Base-by-base conservation (phyloP, 2,797 vertebrate species). In the Discoglossus pictus region DNA sequence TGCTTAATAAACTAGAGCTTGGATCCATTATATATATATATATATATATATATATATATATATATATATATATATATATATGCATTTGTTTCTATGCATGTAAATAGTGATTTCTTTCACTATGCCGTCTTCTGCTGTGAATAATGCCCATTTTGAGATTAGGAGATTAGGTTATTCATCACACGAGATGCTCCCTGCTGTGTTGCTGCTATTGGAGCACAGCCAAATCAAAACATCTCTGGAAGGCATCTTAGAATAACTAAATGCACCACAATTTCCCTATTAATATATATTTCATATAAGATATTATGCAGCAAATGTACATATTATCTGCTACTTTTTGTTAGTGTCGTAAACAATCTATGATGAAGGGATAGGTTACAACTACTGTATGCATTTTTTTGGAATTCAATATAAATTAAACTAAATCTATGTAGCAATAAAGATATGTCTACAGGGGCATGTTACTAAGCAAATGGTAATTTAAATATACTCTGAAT, bases 121-220 rank as follows among this genome's bases (percentile, higher is more conserved):
- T 73, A 78, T 77, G 83, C 83, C 84, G 74, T 88, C 84, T 74
- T 73, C 55, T 83, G 81, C 84, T 87, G 87, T 86, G 86, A 87
- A 88, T 87, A 88, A 86, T 89, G 84, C 86, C 88, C 89, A 89
- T 93, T 92, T 91, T 89, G 88, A 97, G 94, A 96, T 98, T 97
- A 96, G 93, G 91, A 97, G 95, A 97, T 96, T 97, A 96, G 92
- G 91, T 92, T 88, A 88, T 92, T 94, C 94, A 95, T 97, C 93
- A 95, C 89, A 94, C 90, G 88, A 86, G 87, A 87, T 86, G 88
- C 90, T 92, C 91, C 88, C 92, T 74, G 89, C 90, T 91, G 90
- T 80, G 91, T 80, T 74, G 84, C 83, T 83, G 79, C 91, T 89
- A 92, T 91, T 88, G 84, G 84, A 89, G 89, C 83, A 83, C 81